Conservation (phyloP, 2,113 vertebrate genomes). For the Tapirus terrestris region DNA sequence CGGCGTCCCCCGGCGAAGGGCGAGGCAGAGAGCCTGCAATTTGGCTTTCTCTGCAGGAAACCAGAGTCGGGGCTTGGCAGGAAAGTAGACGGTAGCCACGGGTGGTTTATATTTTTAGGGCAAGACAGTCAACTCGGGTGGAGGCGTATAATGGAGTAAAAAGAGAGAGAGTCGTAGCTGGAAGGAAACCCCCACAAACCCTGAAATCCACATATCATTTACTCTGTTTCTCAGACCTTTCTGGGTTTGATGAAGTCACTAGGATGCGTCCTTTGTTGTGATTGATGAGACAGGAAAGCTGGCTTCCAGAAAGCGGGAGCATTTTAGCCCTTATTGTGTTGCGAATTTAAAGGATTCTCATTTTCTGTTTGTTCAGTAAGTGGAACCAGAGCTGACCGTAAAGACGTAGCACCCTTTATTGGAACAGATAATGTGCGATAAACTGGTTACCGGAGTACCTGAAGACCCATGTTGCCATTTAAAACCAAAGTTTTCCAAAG, state of each 20-base stretch:
- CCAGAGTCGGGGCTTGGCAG: slow-evolving; percentile 32
- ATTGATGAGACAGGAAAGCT: background rate
- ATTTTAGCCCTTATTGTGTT: background rate
- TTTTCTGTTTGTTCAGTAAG: background rate
- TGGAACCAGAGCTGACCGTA: background rate
- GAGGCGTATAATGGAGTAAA: slow-evolving; percentile 9
- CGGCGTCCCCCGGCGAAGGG: background rate
- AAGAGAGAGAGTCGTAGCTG: background rate
- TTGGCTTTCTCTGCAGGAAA: slow-evolving; percentile 32
- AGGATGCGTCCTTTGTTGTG: slow-evolving; percentile 69
- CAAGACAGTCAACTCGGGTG: background rate
- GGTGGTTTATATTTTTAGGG: slow-evolving; percentile 53
- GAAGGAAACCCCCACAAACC: background rate
- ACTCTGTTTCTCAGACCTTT: background rate
- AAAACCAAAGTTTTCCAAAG: slow-evolving; percentile 62
- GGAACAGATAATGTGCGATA: background rate
- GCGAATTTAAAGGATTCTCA: background rate
- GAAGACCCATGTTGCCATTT: background rate
- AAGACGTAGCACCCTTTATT: background rate
- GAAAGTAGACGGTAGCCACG: slow-evolving; percentile 28
- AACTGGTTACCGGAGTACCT: background rate
- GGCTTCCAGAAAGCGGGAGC: background rate
- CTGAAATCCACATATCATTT: background rate
- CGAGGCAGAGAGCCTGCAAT: background rate
- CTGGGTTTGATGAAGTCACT: slow-evolving; percentile 2